Evolutionary conservation across 2,888 invertebrate species (phyloP).

Genomic region (Drosophila leonis): DNA sequence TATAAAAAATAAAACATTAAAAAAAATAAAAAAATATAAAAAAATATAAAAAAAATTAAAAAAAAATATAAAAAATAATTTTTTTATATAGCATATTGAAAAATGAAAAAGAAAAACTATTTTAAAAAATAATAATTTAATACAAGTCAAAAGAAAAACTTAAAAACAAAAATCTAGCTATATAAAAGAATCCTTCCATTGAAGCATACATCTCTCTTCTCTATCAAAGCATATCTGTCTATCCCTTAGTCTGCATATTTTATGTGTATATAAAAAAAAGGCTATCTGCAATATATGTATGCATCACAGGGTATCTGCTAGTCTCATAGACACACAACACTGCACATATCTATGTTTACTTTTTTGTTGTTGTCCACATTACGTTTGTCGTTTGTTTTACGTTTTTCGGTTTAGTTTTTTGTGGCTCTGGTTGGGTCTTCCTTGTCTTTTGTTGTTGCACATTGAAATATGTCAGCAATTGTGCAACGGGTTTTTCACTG

Average conservation of each 20-base stretch:
- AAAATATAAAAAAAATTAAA: too few relatives aligned
- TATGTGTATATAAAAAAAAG: neutral
- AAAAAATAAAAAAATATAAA: too few relatives aligned
- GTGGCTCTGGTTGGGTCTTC: conserved; percentile 29
- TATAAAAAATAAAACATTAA: too few relatives aligned
- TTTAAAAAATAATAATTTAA: too few relatives aligned
- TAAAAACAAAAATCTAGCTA: too few relatives aligned
- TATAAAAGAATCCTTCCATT: too few relatives aligned
- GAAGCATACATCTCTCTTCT: too few relatives aligned
- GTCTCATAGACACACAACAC: neutral
- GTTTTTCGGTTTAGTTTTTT: conserved; percentile 67
- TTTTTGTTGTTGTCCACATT: conserved; percentile 22
- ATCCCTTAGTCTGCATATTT: neutral
- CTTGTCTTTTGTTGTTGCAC: conserved; percentile 76
- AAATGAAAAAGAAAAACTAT: neutral
- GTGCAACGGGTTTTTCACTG: conserved; percentile 56
- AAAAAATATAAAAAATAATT: too few relatives aligned
- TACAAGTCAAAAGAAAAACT: too few relatives aligned
- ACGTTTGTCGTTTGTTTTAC: conserved; percentile 32
- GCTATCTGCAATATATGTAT: too few relatives aligned
- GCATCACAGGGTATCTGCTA: neutral
- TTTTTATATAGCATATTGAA: too few relatives aligned
- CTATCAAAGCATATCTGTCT: too few relatives aligned
- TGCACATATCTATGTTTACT: neutral
- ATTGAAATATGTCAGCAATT: conserved; percentile 77